A percentile compares a stretch with the other conserved stretches of the same genome.
Conservation (phyloP, 2,113 vertebrate species). For the Cyanoliseus patagonus region DNA sequence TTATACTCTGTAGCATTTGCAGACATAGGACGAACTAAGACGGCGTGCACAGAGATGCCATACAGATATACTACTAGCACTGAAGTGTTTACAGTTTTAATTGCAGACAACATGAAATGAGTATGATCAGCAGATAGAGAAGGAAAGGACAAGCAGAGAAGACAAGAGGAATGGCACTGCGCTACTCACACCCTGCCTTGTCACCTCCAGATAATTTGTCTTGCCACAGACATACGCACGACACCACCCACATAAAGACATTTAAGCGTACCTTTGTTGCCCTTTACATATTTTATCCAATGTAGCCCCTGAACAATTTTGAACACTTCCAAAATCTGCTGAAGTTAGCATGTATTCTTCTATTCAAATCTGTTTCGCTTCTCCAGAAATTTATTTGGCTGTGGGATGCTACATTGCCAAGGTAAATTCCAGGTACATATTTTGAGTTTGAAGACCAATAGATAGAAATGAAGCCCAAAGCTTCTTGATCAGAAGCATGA, state of each 20-base stretch:
- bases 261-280: neutral
- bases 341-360: neutral
- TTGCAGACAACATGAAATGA: neutral
- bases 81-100: neutral
- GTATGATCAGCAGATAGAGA: neutral
- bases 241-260: neutral
- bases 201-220: neutral
- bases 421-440: neutral
- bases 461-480: neutral
- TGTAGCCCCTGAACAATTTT: neutral
- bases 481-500: neutral
- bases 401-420: neutral
- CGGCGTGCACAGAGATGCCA: too few species aligned
- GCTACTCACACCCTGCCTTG: neutral
- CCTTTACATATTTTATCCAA: neutral
- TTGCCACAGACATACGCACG: neutral
- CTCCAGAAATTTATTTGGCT: neutral
- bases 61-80: neutral
- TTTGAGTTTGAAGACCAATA: neutral
- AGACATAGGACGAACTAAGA: neutral
- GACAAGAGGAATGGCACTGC: neutral
- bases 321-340: neutral
- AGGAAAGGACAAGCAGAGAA: neutral
- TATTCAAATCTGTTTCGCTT: neutral
- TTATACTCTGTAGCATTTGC: neutral